A percentile compares a stretch with the other conserved stretches of the same genome.
These are phyloP conservation scores for Ypsolopha scabrella DNA, from an alignment of 2,888 invertebrate species.

Conservation along the genomic window DNA sequence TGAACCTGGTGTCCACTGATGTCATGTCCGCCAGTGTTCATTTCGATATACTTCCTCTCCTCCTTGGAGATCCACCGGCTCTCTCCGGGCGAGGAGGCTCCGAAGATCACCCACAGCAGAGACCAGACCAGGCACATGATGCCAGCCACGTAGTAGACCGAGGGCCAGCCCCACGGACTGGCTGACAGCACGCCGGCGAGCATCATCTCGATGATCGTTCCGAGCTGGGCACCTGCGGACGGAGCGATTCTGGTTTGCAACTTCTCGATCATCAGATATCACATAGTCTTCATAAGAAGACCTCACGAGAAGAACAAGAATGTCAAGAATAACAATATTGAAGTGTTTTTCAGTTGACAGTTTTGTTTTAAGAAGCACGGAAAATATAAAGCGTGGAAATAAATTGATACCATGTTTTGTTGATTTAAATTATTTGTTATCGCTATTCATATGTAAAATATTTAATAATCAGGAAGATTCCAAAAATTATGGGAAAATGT, in stretches of 20 bases:
- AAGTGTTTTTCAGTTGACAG: background rate
- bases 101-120: slow-evolving; percentile 71
- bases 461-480: too few relatives aligned
- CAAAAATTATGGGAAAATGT: too few relatives aligned
- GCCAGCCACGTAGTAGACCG: slow-evolving; percentile 82
- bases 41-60: slow-evolving; percentile 79
- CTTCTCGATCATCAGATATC: too few relatives aligned
- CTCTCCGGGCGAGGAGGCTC: slow-evolving; percentile 75
- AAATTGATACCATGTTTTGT: too few relatives aligned
- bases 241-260: background rate
- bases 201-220: slow-evolving; percentile 82
- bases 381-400: too few relatives aligned
- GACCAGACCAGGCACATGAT: slow-evolving; percentile 73
- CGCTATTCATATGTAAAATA: too few relatives aligned
- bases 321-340: background rate
- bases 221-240: slow-evolving; percentile 78
- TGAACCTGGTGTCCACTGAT: slow-evolving; percentile 12
- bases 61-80: slow-evolving; percentile 72
- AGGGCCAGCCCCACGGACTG: slow-evolving; percentile 81
- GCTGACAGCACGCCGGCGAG: slow-evolving; percentile 79
- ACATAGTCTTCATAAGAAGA: too few relatives aligned
- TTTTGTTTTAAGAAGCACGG: too few relatives aligned
- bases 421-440: too few relatives aligned
- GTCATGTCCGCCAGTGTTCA: slow-evolving; percentile 46
- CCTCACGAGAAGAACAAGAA: too few relatives aligned